A percentile compares a stretch with the other conserved stretches of the same genome.
phyloP scores from a whole-genome alignment of 1,140 invertebrate genomes.

The Brachionus sp. region DNA sequence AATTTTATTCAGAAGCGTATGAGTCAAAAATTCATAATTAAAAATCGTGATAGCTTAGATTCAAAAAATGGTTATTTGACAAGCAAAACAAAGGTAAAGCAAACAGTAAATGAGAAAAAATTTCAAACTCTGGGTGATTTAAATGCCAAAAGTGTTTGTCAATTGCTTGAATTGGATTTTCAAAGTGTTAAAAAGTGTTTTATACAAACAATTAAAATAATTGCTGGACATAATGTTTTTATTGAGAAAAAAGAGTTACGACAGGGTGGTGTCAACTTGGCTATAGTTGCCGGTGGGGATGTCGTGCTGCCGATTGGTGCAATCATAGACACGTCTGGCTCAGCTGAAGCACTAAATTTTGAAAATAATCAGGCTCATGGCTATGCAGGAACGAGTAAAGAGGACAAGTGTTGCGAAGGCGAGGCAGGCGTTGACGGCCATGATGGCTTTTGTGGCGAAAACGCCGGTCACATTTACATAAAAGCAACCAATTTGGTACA shows the following conservation, averaged over 20 bases:
- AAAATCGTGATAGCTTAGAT: background rate
- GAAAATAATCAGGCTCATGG: background rate
- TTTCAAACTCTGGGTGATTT: background rate
- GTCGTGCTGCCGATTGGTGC: background rate
- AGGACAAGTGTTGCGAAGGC: background rate
- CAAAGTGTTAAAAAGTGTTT: background rate
- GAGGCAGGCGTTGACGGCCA: background rate
- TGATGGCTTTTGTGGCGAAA: constrained; percentile 19
- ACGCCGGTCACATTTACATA: constrained; percentile 12
- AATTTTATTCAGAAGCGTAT: background rate
- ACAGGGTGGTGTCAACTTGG: background rate
- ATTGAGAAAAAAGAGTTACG: background rate
- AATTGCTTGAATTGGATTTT: background rate
- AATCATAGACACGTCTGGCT: background rate
- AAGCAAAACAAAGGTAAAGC: background rate
- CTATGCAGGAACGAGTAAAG: background rate
- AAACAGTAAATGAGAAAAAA: background rate
- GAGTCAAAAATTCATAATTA: background rate
- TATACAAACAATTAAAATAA: constrained; percentile 5
- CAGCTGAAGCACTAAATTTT: background rate
- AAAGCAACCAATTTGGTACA: background rate
- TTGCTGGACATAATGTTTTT: background rate
- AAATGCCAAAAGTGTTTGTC: background rate
- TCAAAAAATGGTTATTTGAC: background rate
- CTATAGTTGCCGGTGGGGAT: background rate